Evolutionary conservation across 2,888 invertebrate genomes (phyloP).

Genomic region (Microdon myrmicae): DNA sequence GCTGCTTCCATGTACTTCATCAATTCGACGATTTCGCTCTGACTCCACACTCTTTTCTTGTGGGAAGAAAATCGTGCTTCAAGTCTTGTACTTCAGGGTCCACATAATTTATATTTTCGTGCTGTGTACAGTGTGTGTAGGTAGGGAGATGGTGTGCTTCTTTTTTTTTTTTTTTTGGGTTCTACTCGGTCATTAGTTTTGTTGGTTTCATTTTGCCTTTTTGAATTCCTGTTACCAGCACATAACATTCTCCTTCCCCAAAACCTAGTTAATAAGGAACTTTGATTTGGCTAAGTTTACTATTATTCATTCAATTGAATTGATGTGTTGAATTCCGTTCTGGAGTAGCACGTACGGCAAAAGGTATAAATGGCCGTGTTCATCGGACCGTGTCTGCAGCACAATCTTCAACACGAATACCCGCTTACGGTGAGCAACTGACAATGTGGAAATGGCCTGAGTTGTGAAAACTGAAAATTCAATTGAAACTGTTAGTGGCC

Average conservation of each 20-base stretch:
- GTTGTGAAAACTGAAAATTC: slow-evolving; percentile 13
- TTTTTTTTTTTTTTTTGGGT: slow-evolving; percentile 5
- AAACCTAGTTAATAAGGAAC: slow-evolving; percentile 16
- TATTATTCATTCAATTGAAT: slow-evolving; percentile 43
- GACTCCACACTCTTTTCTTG: neutral
- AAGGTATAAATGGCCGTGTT: slow-evolving; percentile 36
- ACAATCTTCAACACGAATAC: too few relatives aligned
- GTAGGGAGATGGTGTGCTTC: slow-evolving; percentile 20
- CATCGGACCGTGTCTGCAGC: slow-evolving; percentile 43
- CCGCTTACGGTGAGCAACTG: slow-evolving; percentile 11
- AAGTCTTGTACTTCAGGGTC: slow-evolving; percentile 36
- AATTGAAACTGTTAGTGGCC: slow-evolving; percentile 10
- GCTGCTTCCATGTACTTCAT: slow-evolving; percentile 34
- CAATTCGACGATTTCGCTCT: slow-evolving; percentile 23
- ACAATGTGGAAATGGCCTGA: slow-evolving; percentile 3
- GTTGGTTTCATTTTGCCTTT: slow-evolving; percentile 11
- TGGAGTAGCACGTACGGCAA: slow-evolving; percentile 50
- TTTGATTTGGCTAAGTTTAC: slow-evolving; percentile 46
- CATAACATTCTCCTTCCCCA: slow-evolving; percentile 4
- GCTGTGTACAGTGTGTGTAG: slow-evolving; percentile 32
- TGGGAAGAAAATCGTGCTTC: slow-evolving; percentile 36
- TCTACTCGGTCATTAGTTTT: slow-evolving; percentile 5
- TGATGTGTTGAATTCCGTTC: slow-evolving; percentile 51
- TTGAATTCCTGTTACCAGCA: slow-evolving; percentile 25
- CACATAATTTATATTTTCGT: slow-evolving; percentile 43